phyloP scores from a whole-genome alignment of 2,113 vertebrate genomes.

The Galbula dea region DNA sequence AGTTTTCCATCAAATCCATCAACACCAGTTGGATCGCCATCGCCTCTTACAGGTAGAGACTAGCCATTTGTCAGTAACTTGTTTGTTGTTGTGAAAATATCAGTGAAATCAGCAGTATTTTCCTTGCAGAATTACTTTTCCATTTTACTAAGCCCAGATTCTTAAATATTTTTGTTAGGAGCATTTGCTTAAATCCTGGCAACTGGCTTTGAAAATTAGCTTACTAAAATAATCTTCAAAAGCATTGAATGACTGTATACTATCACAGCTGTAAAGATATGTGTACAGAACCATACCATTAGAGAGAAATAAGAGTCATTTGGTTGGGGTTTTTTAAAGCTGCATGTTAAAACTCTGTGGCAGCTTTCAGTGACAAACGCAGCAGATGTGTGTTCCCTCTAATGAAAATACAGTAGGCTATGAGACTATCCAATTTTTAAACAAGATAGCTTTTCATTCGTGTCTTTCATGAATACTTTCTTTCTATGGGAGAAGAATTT shows the following conservation, averaged over 20 bases:
- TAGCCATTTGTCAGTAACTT: neutral
- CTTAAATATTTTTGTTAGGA: neutral
- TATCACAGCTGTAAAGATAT: neutral
- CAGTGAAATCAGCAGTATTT: neutral
- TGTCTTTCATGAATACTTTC: constrained; percentile 29
- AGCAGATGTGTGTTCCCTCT: constrained; percentile 22
- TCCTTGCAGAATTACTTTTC: neutral
- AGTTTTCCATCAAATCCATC: constrained; percentile 98
- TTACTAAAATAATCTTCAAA: neutral
- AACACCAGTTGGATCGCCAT: constrained; percentile 95
- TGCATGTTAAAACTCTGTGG: neutral
- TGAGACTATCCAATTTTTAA: constrained; percentile 6
- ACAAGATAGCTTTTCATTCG: constrained; percentile 30
- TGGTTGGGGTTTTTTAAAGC: neutral
- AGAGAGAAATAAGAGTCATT: neutral
- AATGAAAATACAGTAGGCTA: neutral
- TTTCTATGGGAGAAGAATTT: constrained; percentile 23
- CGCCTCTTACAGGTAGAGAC: constrained; percentile 88
- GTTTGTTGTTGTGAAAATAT: neutral
- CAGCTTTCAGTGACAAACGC: neutral
- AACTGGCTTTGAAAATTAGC: neutral
- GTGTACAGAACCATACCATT: neutral
- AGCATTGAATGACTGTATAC: neutral
- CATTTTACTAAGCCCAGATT: neutral
- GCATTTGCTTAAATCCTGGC: neutral